These are phyloP conservation scores for Hanleya hanleyi DNA, from an alignment of 2,888 invertebrate species.

Conservation along the genomic window DNA sequence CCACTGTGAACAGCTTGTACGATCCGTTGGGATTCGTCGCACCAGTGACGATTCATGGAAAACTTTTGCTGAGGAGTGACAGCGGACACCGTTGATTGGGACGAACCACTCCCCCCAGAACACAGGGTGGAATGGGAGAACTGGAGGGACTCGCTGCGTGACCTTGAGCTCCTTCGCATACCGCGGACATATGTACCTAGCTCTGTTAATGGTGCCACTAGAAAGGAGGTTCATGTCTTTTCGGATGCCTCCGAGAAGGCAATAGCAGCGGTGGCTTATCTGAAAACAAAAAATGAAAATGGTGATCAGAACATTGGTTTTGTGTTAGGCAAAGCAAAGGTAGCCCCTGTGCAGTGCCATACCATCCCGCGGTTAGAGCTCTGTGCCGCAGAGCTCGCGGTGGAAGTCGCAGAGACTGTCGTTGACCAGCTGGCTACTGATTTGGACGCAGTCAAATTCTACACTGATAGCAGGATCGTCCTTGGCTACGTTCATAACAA, in stretches of 20 bases:
- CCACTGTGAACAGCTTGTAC: constrained; percentile 36
- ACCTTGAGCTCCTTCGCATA: constrained; percentile 8
- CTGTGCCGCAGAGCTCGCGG: constrained; percentile 18
- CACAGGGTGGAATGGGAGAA: constrained; percentile 21
- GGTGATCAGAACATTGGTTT: neutral
- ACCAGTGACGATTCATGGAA: constrained; percentile 39
- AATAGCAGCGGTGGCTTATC: constrained; percentile 17
- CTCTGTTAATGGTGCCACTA: neutral
- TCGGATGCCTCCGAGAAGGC: constrained; percentile 20
- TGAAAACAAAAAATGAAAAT: neutral
- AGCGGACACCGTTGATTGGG: constrained; percentile 35
- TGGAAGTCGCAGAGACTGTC: constrained; percentile 5
- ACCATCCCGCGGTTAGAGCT: constrained; percentile 27
- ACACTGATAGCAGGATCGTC: constrained; percentile 8
- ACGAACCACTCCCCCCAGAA: constrained; percentile 38
- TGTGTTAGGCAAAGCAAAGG: constrained; percentile 26
- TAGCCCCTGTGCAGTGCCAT: constrained; percentile 29
- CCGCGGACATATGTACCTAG: neutral
- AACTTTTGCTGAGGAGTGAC: constrained; percentile 40
- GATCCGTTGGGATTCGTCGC: constrained; percentile 43
- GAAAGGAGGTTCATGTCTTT: constrained; percentile 15
- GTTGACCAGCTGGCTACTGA: neutral
- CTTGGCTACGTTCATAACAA: constrained; percentile 10
- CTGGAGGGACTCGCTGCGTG: constrained; percentile 36
- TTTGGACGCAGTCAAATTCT: neutral